phyloP scores from a whole-genome alignment of 2,888 invertebrate genomes.

The Amitus sp. region DNA sequence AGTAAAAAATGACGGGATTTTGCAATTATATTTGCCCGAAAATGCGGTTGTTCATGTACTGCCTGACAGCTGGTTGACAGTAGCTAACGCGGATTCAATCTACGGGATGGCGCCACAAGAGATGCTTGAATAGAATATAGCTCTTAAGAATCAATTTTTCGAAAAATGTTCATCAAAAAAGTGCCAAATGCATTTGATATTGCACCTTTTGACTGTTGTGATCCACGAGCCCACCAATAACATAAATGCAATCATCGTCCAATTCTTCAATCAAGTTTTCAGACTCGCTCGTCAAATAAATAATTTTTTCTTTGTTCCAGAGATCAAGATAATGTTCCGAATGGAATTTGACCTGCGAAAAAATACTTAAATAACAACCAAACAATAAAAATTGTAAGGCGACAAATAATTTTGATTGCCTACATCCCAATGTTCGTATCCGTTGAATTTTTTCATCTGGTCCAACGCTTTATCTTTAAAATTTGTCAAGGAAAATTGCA shows the following conservation, averaged over 20 bases:
- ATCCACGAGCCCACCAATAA: constrained; percentile 97
- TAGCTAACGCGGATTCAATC: too few species aligned
- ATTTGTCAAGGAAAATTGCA: constrained; percentile 86
- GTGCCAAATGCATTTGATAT: constrained; percentile 6
- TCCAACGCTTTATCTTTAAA: constrained; percentile 78
- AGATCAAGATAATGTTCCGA: constrained; percentile 74
- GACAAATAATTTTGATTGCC: constrained; percentile 53
- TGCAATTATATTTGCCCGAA: too few species aligned
- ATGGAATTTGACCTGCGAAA: constrained; percentile 79
- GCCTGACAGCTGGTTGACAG: too few species aligned
- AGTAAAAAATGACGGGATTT: too few species aligned
- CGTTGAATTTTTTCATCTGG: constrained; percentile 83
- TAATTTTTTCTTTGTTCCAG: constrained; percentile 81
- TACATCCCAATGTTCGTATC: constrained; percentile 94
- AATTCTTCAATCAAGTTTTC: constrained; percentile 82
- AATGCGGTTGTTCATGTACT: too few species aligned
- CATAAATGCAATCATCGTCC: constrained; percentile 83
- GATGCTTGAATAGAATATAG: too few species aligned
- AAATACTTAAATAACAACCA: too few species aligned
- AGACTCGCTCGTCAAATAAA: constrained; percentile 95
- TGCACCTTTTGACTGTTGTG: constrained; percentile 91
- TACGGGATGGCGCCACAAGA: too few species aligned
- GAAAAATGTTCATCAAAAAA: too few species aligned
- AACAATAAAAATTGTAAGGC: background rate
- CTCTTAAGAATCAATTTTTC: too few species aligned